These are phyloP conservation scores for Alviniconcha marisindica DNA, from an alignment of 1,140 invertebrate genomes.

Conservation along the genomic window DNA sequence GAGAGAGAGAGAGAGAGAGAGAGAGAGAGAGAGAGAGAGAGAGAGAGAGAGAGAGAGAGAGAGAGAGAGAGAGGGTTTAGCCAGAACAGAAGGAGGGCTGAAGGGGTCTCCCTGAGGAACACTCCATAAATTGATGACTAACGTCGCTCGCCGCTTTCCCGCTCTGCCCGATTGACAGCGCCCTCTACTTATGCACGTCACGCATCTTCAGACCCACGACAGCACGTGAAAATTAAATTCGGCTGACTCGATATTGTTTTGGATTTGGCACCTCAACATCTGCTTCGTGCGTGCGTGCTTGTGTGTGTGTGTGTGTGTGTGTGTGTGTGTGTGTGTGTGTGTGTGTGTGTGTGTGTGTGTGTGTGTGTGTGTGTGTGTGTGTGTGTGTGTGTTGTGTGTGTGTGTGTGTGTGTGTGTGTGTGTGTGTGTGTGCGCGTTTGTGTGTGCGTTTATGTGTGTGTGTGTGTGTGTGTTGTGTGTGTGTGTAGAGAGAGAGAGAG, in stretches of 20 bases:
- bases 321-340: not conserved
- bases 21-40: no score
- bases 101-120: not conserved
- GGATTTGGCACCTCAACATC: constrained; percentile 37
- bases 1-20: no score
- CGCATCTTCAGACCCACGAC: not conserved
- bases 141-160: not conserved
- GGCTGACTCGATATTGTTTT: constrained; percentile 38
- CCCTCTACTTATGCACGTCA: constrained; percentile 41
- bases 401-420: no score
- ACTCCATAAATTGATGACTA: constrained; percentile 19
- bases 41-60: no score
- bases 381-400: no score
- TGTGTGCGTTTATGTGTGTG: no score
- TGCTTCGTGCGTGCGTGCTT: not conserved
- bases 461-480: no score
- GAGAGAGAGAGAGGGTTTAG: no score
- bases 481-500: not conserved
- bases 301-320: constrained; percentile 26
- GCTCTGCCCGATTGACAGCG: not conserved
- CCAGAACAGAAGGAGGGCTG: no score
- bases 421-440: no score
- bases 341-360: no score
- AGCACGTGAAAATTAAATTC: constrained; percentile 40
- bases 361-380: no score